Evolutionary conservation across 2,888 invertebrate species (phyloP).

Genomic region (Yponomeuta evonymella): DNA sequence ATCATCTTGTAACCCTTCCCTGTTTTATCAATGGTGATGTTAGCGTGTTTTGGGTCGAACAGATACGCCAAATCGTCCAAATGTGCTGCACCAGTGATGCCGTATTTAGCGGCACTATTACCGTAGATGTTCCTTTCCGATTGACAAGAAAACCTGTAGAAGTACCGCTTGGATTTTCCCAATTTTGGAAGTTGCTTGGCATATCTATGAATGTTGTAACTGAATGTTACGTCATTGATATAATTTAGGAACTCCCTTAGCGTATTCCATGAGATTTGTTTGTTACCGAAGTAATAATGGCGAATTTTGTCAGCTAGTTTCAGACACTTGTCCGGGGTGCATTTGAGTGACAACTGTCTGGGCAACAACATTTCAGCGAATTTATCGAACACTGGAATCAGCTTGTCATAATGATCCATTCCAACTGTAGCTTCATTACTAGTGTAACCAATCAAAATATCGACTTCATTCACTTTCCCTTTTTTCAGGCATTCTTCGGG

Average conservation of each 20-base stretch:
- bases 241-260: constrained; percentile 29
- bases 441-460: constrained; percentile 81
- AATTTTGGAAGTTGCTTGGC: constrained; percentile 24
- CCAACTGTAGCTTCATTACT: constrained; percentile 74
- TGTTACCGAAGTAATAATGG: constrained; percentile 30
- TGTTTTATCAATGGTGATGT: constrained; percentile 19
- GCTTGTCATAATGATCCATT: not conserved
- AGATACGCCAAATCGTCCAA: constrained; percentile 27
- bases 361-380: constrained; percentile 32
- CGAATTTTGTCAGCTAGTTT: constrained; percentile 28
- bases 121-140: constrained; percentile 22
- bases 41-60: constrained; percentile 23
- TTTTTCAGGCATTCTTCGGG: constrained; percentile 29
- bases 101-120: constrained; percentile 18
- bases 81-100: constrained; percentile 24
- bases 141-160: constrained; percentile 22
- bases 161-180: constrained; percentile 20
- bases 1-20: constrained; percentile 23
- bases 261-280: constrained; percentile 24
- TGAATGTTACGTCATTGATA: constrained; percentile 26
- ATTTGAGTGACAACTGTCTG: constrained; percentile 18
- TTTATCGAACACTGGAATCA: constrained; percentile 24
- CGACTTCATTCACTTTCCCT: constrained; percentile 61
- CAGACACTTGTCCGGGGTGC: constrained; percentile 26
- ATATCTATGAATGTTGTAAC: constrained; percentile 31